A percentile compares a stretch with the other conserved stretches of the same genome.
Conservation (phyloP, 1,140 invertebrate genomes). For the Chlorops oryzae region DNA sequence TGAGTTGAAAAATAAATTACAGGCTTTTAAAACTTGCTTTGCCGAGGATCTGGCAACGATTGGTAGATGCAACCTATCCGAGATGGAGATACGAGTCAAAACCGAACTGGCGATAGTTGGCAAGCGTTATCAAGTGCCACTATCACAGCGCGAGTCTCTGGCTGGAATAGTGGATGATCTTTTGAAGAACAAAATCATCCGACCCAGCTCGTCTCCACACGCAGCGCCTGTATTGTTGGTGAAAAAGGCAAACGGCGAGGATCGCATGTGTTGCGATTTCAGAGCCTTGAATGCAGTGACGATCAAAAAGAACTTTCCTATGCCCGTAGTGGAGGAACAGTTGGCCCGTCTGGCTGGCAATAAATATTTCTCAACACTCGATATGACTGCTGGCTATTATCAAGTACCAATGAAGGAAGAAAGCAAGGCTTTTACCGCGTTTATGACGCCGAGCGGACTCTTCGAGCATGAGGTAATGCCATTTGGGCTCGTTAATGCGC, state of each 20-base stretch:
- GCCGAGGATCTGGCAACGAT: background rate
- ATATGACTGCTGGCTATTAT: slow-evolving; percentile 4
- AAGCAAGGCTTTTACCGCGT: slow-evolving; percentile 15
- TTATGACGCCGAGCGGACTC: slow-evolving; percentile 20
- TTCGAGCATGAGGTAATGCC: slow-evolving; percentile 44
- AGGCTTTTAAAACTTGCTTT: slow-evolving; percentile 1
- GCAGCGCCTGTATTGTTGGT: slow-evolving; percentile 48
- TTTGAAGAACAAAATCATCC: slow-evolving; percentile 39
- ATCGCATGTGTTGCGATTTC: slow-evolving; percentile 7
- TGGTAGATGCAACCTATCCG: background rate
- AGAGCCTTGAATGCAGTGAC: slow-evolving; percentile 7
- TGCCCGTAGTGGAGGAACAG: slow-evolving; percentile 3
- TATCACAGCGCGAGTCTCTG: slow-evolving; percentile 12
- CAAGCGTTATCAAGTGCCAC: slow-evolving; percentile 18
- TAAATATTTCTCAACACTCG: slow-evolving; percentile 3
- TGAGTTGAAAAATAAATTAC: too few species aligned
- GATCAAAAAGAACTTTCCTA: background rate
- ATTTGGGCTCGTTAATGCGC: slow-evolving; percentile 51
- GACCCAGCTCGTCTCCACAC: slow-evolving; percentile 17
- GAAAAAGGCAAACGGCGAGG: slow-evolving; percentile 45
- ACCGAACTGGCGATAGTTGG: slow-evolving; percentile 14
- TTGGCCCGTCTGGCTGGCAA: background rate
- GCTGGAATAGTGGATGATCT: slow-evolving; percentile 21
- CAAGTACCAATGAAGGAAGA: slow-evolving; percentile 5
- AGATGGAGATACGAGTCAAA: slow-evolving; percentile 6